Conservation (phyloP, 1,140 invertebrate species). For the Venustaconcha ellipsiformis region DNA sequence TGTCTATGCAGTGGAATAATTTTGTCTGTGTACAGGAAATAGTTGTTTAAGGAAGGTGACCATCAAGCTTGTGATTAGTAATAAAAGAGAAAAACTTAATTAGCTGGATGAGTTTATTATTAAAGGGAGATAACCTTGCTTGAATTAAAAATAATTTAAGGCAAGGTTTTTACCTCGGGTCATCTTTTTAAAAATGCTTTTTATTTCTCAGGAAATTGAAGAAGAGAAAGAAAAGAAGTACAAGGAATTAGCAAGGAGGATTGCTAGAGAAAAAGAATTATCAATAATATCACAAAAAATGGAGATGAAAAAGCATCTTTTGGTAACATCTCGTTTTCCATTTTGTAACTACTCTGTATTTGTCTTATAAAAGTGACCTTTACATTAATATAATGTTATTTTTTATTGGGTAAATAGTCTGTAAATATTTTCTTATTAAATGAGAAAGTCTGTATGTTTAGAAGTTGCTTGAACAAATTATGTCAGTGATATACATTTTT, state of each 20-base stretch:
- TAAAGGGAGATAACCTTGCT: neutral
- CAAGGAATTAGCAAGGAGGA: conserved; percentile 83
- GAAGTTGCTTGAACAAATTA: conserved; percentile 4
- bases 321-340: conserved; percentile 55
- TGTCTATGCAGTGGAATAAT: conserved; percentile 79
- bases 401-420: conserved; percentile 9
- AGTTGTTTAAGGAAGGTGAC: conserved; percentile 74
- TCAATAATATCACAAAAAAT: conserved; percentile 86
- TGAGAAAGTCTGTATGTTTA: neutral
- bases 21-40: conserved; percentile 75
- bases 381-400: conserved; percentile 2
- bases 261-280: conserved; percentile 86
- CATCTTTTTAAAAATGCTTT: conserved; percentile 49
- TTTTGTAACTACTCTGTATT: conserved; percentile 2
- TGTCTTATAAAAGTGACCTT: neutral
- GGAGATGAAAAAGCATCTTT: conserved; percentile 80
- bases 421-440: neutral
- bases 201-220: conserved; percentile 74
- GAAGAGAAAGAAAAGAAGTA: conserved; percentile 74
- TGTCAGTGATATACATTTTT: neutral
- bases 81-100: neutral
- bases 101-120: neutral
- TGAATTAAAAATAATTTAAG: too few species aligned
- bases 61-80: neutral
- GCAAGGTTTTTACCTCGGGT: too few species aligned